Evolutionary conservation across 2,113 vertebrate species (phyloP), one percentile per base, ranked within the genome.

Genomic region (Strix uralensis): DNA sequence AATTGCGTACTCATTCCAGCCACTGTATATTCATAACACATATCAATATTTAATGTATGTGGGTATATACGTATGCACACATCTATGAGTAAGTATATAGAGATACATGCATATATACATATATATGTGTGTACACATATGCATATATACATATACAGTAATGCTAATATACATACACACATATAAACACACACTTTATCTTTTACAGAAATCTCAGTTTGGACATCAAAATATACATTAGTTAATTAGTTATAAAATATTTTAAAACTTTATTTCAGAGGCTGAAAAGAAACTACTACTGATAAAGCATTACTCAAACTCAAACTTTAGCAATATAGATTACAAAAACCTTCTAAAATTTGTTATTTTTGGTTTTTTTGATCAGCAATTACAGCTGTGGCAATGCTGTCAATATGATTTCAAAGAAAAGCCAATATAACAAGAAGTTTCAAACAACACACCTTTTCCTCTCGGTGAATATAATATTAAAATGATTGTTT

Each of bases 161-260:
- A 96, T 93, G 93, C 91, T 84, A 88, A 94, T 96, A 96, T 94
- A 97, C 96, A 95, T 79, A 97, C 95, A 94, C 93, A 83, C 95
- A 93, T 97, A 95, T 97, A 97, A 95, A 94, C 85, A 94, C 96
- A 97, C 97, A 97, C 97, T 96, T 97, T 46, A 89, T 97, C 97
- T 96, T 96, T 92, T 98, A 98, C 96, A 98, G 98, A 97, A 97
- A 98, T 97, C 97, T 97, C 93, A 96, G 94, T 94, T 95, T 98
- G 97, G 97, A 98, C 98, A 97, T 97, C 97, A 98, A 98, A 98
- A 98, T 98, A 98, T 97, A 98, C 97, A 97, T 98, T 90, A 97
- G 65, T 92, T 96, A 84, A 87, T 94, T 81, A 96, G 96, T 97
- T 98, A 98, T 98, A 98, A 98, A 98, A 98, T 97, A 97, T 98